These are phyloP conservation scores for Poeciliopsis retropinna DNA, from an alignment of 2,113 vertebrate species.

Conservation along the genomic window DNA sequence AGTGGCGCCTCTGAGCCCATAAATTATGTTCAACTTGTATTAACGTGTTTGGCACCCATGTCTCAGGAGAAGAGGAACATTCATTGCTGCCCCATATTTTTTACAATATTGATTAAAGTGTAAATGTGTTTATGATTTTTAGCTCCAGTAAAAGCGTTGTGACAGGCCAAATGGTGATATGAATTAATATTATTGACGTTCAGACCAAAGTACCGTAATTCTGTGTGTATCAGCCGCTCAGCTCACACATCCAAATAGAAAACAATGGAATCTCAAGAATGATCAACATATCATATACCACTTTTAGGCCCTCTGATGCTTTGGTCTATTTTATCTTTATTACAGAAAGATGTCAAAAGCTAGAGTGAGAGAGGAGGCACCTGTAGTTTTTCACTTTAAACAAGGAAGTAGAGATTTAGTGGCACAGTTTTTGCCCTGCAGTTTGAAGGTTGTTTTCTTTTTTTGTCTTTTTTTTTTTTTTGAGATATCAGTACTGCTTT, in stretches of 20 bases:
- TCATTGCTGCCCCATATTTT: slow-evolving; percentile 63
- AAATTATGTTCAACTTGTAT: slow-evolving; percentile 59
- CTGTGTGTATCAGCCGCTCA: slow-evolving; percentile 43
- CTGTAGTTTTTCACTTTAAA: not conserved
- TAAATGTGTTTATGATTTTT: slow-evolving; percentile 75
- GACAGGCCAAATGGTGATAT: slow-evolving; percentile 71
- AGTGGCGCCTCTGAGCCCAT: slow-evolving; percentile 47
- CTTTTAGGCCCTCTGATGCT: not conserved
- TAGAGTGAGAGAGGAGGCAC: not conserved
- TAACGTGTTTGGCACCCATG: slow-evolving; percentile 60
- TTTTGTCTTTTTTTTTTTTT: not conserved
- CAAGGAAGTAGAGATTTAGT: not conserved
- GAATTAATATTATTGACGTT: slow-evolving; percentile 63
- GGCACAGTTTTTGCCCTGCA: not conserved
- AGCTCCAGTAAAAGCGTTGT: slow-evolving; percentile 74
- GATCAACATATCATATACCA: slow-evolving; percentile 17
- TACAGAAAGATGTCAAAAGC: not conserved
- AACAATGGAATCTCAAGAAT: slow-evolving; percentile 18
- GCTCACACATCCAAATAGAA: slow-evolving; percentile 20
- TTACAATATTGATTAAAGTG: slow-evolving; percentile 69
- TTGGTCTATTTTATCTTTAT: slow-evolving; percentile 4
- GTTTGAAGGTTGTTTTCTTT: not conserved
- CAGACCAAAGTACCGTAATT: slow-evolving; percentile 35
- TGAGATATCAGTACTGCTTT: not conserved
- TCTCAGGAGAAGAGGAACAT: slow-evolving; percentile 58